These are phyloP conservation scores for Atrichornis clamosus DNA, from an alignment of 2,113 vertebrate species.

Conservation along the genomic window DNA sequence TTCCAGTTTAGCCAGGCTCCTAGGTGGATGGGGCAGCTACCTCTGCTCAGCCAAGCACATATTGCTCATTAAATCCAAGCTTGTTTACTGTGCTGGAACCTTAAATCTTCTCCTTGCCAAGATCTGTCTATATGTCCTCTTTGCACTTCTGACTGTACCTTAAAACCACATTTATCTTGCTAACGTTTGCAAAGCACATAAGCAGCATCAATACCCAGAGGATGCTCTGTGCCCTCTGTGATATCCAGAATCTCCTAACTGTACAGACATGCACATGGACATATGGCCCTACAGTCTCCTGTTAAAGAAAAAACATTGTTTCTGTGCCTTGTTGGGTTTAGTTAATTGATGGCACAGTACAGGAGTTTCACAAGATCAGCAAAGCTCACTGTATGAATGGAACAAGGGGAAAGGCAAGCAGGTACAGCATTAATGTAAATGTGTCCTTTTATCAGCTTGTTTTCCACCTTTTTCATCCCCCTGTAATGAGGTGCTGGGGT, in stretches of 20 bases:
- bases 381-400: not conserved
- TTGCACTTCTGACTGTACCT: not conserved
- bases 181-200: not conserved
- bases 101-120: not conserved
- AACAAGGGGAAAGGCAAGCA: not conserved
- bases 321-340: not conserved
- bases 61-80: not conserved
- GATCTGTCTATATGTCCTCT: not conserved
- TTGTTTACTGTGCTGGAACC: not conserved
- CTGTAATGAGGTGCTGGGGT: not conserved
- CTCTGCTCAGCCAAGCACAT: not conserved
- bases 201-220: not conserved
- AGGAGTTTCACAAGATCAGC: not conserved
- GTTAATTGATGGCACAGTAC: not conserved
- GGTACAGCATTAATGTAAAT: not conserved
- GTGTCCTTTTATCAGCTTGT: not conserved
- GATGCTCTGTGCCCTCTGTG: not conserved
- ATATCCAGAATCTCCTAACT: not conserved
- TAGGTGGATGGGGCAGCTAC: not conserved
- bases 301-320: not conserved
- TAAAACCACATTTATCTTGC: not conserved
- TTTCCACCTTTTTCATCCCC: not conserved
- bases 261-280: accelerated
- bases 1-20: not conserved
- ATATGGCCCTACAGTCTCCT: not conserved